A percentile compares a stretch with the other conserved stretches of the same genome.
These are phyloP conservation scores for Diplodus puntazzo DNA, from an alignment of 2,797 vertebrate genomes.

Conservation along the genomic window DNA sequence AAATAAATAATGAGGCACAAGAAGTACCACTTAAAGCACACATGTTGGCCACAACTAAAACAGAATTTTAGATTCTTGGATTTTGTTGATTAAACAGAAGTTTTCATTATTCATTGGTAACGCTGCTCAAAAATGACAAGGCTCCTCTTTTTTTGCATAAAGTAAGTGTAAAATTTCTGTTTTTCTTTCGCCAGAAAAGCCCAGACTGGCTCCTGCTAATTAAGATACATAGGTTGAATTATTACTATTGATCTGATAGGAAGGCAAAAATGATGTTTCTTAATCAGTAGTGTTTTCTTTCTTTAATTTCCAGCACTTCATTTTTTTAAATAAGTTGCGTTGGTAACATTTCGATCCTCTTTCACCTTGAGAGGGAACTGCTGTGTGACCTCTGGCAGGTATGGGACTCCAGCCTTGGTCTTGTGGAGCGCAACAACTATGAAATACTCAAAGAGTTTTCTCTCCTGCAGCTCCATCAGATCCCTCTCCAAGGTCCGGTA, in stretches of 20 bases:
- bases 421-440: constrained; percentile 97
- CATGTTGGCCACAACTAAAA: background rate
- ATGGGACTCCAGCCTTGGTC: constrained; percentile 95
- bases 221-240: background rate
- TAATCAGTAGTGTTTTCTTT: background rate
- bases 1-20: background rate
- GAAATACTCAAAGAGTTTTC: constrained; percentile 98
- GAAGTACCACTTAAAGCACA: background rate
- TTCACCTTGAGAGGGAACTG: constrained; percentile 97
- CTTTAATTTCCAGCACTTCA: background rate
- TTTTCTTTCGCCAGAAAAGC: background rate
- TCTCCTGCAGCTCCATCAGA: constrained; percentile 95
- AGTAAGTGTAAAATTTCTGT: background rate
- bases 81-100: background rate
- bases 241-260: background rate
- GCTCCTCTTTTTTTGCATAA: background rate
- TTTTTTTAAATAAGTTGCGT: background rate
- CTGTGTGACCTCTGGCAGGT: constrained; percentile 97
- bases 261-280: background rate
- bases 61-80: background rate
- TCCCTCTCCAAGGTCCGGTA: constrained; percentile 95
- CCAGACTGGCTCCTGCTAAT: background rate
- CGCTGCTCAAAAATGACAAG: background rate
- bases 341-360: background rate
- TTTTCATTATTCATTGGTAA: background rate